phyloP scores from a whole-genome alignment of 2,888 invertebrate species.

The Amblyjoppa fuscipennis region DNA sequence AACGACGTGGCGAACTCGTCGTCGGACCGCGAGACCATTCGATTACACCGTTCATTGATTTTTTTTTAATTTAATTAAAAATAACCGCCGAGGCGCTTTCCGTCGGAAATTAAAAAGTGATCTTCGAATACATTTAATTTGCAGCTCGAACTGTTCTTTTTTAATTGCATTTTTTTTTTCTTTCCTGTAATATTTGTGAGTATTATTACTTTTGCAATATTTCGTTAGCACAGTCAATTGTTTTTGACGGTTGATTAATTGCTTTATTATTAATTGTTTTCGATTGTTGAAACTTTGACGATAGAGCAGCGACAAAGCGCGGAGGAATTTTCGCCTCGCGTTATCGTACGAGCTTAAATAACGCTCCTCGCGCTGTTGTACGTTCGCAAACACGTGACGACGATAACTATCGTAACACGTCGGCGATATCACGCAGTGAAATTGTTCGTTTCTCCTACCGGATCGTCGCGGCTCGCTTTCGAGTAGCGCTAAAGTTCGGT shows the following conservation, averaged over 20 bases:
- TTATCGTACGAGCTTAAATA: background rate
- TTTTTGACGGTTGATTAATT: background rate
- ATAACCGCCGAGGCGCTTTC: background rate
- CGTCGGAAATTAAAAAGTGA: background rate
- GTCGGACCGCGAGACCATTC: background rate
- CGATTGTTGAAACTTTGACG: background rate
- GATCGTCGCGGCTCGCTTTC: background rate
- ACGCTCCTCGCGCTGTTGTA: background rate
- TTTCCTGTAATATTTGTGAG: too few species aligned
- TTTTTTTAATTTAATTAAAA: background rate
- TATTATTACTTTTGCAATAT: background rate
- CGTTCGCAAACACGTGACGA: slow-evolving; percentile 10
- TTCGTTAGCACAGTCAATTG: background rate
- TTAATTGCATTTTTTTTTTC: background rate
- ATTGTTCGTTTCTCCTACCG: background rate
- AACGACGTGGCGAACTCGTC: background rate
- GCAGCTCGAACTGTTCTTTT: background rate
- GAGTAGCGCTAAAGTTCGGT: background rate
- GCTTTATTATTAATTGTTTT: background rate
- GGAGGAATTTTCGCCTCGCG: background rate
- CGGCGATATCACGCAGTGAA: slow-evolving; percentile 27
- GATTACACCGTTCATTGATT: background rate
- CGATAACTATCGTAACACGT: slow-evolving; percentile 8
- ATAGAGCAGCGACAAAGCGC: background rate
- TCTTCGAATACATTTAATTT: background rate